These are phyloP conservation scores for Parus major DNA, from an alignment of 2,113 vertebrate species.

Conservation along the genomic window DNA sequence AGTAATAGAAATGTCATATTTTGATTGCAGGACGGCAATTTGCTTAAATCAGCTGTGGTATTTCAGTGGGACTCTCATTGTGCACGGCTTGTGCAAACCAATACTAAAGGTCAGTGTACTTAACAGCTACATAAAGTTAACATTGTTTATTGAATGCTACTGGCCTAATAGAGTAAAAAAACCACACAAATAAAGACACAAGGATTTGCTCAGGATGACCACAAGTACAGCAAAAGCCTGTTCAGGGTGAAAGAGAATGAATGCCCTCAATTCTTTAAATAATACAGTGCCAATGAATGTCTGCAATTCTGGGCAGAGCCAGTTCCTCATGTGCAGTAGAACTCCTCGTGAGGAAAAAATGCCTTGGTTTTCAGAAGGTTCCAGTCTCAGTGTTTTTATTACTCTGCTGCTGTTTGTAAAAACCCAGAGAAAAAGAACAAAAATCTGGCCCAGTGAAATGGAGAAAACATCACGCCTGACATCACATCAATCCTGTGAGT, in stretches of 20 bases:
- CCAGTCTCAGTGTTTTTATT: not conserved
- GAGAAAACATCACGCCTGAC: not conserved
- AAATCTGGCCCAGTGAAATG: not conserved
- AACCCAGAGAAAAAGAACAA: not conserved
- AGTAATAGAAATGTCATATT: conserved; percentile 5
- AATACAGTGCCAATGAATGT: not conserved
- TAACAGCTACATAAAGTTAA: conserved; percentile 40
- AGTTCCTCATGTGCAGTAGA: not conserved
- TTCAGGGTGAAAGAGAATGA: not conserved
- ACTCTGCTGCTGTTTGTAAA: not conserved
- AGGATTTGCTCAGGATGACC: conserved; percentile 18
- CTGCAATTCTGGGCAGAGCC: conserved; percentile 3
- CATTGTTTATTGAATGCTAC: conserved; percentile 11
- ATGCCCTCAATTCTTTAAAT: not conserved
- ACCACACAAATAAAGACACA: not conserved
- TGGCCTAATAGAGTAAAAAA: not conserved
- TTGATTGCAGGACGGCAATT: conserved; percentile 43
- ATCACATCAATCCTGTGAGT: not conserved
- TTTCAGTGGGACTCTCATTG: conserved; percentile 22
- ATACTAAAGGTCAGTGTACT: conserved; percentile 56
- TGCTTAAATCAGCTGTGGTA: not conserved
- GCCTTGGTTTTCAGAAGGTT: not conserved
- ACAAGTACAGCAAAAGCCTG: not conserved
- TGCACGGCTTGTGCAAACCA: conserved; percentile 14
- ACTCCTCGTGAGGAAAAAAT: not conserved